Base-by-base conservation (phyloP, 2,797 vertebrate species). In the Catharus ustulatus region DNA sequence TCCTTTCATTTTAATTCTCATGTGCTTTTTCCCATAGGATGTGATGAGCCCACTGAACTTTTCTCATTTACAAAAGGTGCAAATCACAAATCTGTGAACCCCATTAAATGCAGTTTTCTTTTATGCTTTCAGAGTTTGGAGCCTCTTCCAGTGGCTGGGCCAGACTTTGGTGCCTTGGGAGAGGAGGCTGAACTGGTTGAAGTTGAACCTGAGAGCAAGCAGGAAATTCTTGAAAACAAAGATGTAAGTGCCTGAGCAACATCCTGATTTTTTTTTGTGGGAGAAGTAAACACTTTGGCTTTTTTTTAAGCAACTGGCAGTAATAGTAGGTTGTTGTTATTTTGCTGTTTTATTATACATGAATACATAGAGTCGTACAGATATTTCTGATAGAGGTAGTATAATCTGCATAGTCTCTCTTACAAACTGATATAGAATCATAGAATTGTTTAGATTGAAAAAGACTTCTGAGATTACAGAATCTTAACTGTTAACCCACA, bases 181-280 rank as follows among this genome's bases (percentile, higher is more conserved):
- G 99, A 99, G 32, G 99, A 99, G 94, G 84, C 98, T 8, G 99
- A 99, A 58, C 89, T 98, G 79, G 97, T 98, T 57, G 98, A 99
- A 84, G 97, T 98, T 57, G 98, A 98, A 95, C 98, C 98, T 52
- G 98, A 99, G 94, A 92, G 98, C 29, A 99, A 99, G 90, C 98
- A 99, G 97, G 99, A 99, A 95, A 98, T 99, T 93, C 98, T 99
- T 0, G 99, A 99, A 97, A 99, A 99, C 97, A 99, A 99, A 98
- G 98, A 99, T 72, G 99, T 99, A 74, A 98, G 99, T 98, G 58
- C 34, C 48, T 80, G 27, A 52, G 16, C 15, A 63, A 15, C 15
- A 45, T 29, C 13, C 13, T 69, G 9, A 32, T 32, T 32, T 32
- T 38, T 8, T 54, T 54, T 54, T 4, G 24, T 38, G 6, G 7